Conservation (phyloP, 1,140 invertebrate genomes). For the Trigoniulus corallinus region DNA sequence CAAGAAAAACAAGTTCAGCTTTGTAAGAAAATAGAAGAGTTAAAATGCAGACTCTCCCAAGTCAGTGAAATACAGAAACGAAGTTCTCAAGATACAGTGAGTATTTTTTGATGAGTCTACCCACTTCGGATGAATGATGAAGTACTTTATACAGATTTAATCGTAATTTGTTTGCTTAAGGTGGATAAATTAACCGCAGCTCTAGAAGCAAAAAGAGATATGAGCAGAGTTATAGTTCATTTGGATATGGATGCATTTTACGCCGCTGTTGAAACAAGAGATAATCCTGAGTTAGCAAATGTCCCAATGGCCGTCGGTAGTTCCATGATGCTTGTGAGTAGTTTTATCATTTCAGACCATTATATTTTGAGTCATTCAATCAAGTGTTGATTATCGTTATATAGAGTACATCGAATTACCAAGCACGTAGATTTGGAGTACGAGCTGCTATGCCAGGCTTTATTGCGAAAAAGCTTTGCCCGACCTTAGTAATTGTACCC, state of each 20-base stretch:
- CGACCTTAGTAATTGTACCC: slow-evolving; percentile 38
- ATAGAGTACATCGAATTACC: slow-evolving; percentile 47
- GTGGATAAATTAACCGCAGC: slow-evolving; percentile 24
- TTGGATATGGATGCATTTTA: slow-evolving; percentile 51
- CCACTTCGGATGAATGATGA: not conserved
- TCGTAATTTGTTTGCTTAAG: slow-evolving; percentile 17
- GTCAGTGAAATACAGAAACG: slow-evolving; percentile 25
- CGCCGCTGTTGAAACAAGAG: slow-evolving; percentile 46
- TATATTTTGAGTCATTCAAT: not conserved
- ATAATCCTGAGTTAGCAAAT: slow-evolving; percentile 35
- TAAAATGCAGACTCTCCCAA: slow-evolving; percentile 19
- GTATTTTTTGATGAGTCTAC: not conserved
- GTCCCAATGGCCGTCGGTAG: slow-evolving; percentile 48
- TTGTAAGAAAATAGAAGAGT: slow-evolving; percentile 30
- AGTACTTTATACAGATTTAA: not conserved
- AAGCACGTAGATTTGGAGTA: slow-evolving; percentile 43
- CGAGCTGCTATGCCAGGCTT: slow-evolving; percentile 54
- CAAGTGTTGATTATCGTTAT: slow-evolving; percentile 13
- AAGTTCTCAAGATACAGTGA: slow-evolving; percentile 22
- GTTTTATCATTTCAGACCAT: not conserved
- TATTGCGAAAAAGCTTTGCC: slow-evolving; percentile 46
- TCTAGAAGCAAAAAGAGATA: slow-evolving; percentile 26
- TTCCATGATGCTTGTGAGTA: slow-evolving; percentile 36
- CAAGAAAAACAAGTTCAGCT: slow-evolving; percentile 26
- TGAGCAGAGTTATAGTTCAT: slow-evolving; percentile 38